Evolutionary conservation across 23 tunicate genomes (phyloP), one percentile per base, ranked within the genome.

Genomic region (Ascidia mentula): DNA sequence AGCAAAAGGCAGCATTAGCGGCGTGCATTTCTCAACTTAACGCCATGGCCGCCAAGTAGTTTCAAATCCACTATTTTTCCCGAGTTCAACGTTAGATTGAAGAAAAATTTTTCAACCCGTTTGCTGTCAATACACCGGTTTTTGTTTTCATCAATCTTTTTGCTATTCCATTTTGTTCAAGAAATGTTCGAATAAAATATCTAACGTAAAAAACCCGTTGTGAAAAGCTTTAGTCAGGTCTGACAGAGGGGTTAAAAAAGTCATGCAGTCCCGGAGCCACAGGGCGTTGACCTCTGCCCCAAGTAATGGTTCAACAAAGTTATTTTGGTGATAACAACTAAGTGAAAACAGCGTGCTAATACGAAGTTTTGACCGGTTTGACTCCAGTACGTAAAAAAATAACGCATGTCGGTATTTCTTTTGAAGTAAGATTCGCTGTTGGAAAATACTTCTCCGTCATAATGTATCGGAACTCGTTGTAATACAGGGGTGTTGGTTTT

Each of bases 1-100:
- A 88, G 93, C 98, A 93, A 91, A 88, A 88, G 75, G 84, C 80
- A 72, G 84, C 98, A 18, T 76, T 93, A 59, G 87, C 76, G 36
- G 89, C 91, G 28, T 93, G 98, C 86, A 93, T 93, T 42, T 83
- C 93, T 13, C 81, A 84, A 76, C 81, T 93, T 22, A 82, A 84
- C 65, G 24, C 65, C 4, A 53, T 53, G 65, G 65, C 65, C 7
- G 24, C 28, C 65, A 53, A 53, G 65, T 53, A 53, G 13, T 5
- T 20, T 53, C 65, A 53, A 26, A 6, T 20, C 65, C 22, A 53
- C 65, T 1, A 53, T 26, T 53, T 53, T 53, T 28, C 22, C 7
- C 65, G 24, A 53, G 65, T 53, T 53, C 65, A 53, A 53, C 1
- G 22, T 26, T 53, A 53, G 24, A 53, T 53, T 53, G 4, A 9